phyloP scores from a whole-genome alignment of 2,113 vertebrate species.

The Hippoglossus stenolepis region DNA sequence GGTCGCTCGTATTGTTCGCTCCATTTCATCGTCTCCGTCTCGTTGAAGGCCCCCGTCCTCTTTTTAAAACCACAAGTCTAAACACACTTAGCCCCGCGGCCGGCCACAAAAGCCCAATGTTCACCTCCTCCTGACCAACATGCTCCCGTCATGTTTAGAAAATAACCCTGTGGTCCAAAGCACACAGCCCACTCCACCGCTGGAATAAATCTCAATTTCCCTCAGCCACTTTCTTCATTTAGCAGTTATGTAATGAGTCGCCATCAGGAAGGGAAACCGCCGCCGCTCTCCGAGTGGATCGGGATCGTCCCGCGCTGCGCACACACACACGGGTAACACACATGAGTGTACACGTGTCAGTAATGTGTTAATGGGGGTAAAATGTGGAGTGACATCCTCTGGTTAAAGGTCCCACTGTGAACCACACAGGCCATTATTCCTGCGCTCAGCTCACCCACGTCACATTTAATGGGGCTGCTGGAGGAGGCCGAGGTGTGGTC shows the following conservation, averaged over 20 bases:
- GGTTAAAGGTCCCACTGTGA: constrained; percentile 25
- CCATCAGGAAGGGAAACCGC: constrained; percentile 35
- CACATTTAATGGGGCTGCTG: constrained; percentile 76
- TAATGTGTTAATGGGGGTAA: background rate
- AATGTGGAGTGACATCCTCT: constrained; percentile 29
- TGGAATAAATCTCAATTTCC: constrained; percentile 81
- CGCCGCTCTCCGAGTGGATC: background rate
- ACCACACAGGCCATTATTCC: constrained; percentile 46
- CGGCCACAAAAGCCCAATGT: constrained; percentile 74
- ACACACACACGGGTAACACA: background rate
- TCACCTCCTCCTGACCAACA: constrained; percentile 77
- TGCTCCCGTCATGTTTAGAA: constrained; percentile 76
- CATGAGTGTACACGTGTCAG: constrained; percentile 8
- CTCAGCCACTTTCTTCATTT: constrained; percentile 69
- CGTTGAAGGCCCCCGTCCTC: constrained; percentile 27
- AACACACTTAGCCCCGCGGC: constrained; percentile 75
- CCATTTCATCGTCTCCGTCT: background rate
- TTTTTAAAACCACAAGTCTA: constrained; percentile 74
- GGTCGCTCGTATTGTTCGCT: constrained; percentile 55
- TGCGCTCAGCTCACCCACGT: constrained; percentile 45
- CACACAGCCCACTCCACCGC: constrained; percentile 72
- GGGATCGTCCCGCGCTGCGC: background rate
- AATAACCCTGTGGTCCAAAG: constrained; percentile 75
- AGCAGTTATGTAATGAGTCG: constrained; percentile 68
- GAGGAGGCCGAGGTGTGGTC: constrained; percentile 73